These are phyloP conservation scores for Morus bassanus DNA, from an alignment of 2,797 vertebrate genomes.

Conservation along the genomic window DNA sequence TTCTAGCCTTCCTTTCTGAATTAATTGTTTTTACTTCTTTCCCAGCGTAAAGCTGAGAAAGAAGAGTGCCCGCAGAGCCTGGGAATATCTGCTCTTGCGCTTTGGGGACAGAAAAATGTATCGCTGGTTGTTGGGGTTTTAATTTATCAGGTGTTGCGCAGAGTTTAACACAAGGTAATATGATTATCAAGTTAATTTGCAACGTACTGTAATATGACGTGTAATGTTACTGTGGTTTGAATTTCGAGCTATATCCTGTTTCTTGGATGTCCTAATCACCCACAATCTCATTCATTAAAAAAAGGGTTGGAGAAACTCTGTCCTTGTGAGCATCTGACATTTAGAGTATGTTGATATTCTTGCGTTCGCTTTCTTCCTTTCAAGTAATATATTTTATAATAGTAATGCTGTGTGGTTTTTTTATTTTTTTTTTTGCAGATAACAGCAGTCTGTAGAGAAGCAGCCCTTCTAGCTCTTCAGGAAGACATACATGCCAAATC, in stretches of 20 bases:
- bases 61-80: not conserved
- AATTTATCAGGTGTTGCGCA: conserved; percentile 13
- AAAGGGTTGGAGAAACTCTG: not conserved
- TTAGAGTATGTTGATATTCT: not conserved
- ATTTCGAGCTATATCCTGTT: not conserved
- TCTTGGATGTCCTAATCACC: not conserved
- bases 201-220: not conserved
- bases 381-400: not conserved
- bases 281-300: not conserved
- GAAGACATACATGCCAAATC: conserved; percentile 83
- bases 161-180: conserved; percentile 13
- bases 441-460: conserved; percentile 91
- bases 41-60: conserved; percentile 33
- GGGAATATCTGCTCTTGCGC: conserved; percentile 32
- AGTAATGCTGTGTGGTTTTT: not conserved
- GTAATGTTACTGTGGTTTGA: not conserved
- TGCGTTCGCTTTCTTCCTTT: not conserved
- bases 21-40: conserved; percentile 56
- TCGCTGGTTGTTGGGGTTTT: not conserved
- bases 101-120: conserved; percentile 1
- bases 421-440: conserved; percentile 80
- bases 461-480: conserved; percentile 87
- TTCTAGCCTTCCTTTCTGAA: conserved; percentile 22
- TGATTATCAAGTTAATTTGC: conserved; percentile 23
- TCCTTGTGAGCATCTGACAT: not conserved